Percentiles rank a stretch among this genome's conserved stretches.
phyloP scores from a whole-genome alignment of 2,888 invertebrate genomes.

The Chymomyza procnemis region DNA sequence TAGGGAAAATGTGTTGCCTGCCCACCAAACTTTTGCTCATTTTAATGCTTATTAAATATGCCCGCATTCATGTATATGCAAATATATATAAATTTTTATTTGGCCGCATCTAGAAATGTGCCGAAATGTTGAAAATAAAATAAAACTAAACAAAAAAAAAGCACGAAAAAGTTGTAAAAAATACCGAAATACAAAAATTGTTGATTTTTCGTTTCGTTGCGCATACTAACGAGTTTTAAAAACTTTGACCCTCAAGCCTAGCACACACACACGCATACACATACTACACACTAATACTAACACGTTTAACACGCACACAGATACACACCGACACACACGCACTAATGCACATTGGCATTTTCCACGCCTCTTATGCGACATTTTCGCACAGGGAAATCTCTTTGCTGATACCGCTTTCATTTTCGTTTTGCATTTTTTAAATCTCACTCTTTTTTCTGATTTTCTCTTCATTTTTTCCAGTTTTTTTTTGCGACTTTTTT shows the following conservation, averaged over 20 bases:
- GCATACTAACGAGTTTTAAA: slow-evolving; percentile 68
- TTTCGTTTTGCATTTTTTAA: slow-evolving; percentile 57
- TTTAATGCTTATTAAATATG: slow-evolving; percentile 67
- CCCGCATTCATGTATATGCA: background rate
- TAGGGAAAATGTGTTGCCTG: background rate
- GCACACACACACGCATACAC: slow-evolving; percentile 12
- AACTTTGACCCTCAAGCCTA: slow-evolving; percentile 37
- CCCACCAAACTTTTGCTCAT: slow-evolving; percentile 60
- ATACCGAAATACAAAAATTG: slow-evolving; percentile 58
- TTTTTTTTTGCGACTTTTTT: slow-evolving; percentile 19
- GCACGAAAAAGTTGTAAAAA: slow-evolving; percentile 4
- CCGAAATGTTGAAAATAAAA: slow-evolving; percentile 3
- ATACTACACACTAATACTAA: background rate
- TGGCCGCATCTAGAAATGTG: slow-evolving; percentile 17
- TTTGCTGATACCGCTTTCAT: slow-evolving; percentile 45
- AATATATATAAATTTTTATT: background rate
- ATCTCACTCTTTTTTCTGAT: slow-evolving; percentile 5
- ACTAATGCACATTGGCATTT: slow-evolving; percentile 38
- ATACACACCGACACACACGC: background rate
- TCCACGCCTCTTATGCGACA: slow-evolving; percentile 41
- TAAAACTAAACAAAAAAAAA: background rate
- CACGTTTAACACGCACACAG: slow-evolving; percentile 3
- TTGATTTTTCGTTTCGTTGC: slow-evolving; percentile 71
- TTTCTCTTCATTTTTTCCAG: background rate
- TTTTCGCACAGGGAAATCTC: slow-evolving; percentile 23